Base-by-base conservation (phyloP, 2,113 vertebrate species). In the Brachypteracias leptosomus region DNA sequence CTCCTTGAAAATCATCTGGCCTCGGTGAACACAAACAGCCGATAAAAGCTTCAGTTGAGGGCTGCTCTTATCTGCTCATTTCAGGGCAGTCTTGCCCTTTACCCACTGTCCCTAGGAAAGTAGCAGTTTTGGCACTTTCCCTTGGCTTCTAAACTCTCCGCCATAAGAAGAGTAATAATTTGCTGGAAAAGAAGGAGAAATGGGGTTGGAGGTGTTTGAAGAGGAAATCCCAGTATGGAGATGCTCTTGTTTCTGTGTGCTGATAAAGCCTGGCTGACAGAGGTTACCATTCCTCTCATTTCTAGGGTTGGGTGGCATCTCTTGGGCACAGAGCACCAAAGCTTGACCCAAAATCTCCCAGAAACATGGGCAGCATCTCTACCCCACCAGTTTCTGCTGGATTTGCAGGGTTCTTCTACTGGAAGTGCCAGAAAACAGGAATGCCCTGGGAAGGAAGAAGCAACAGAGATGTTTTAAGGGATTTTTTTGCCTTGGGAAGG, bases 1-100 rank as follows among this genome's bases (percentile, higher is more conserved):
- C 97, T 97, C 96, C 98, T 97, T 97, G 93, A 96, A 96, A 98
- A 97, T 98, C 97, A 96, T 98, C 97, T 97, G 97, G 96, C 97
- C 95, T 97, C 88, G 52, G 93, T 96, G 97, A 97, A 97, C 97
- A 97, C 89, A 97, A 97, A 97, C 95, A 98, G 84, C 97, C 66
- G 98, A 98, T 98, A 98, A 98, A 98, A 98, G 97, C 89, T 92
- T 91, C 86, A 79, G 97, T 92, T 93, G 89, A 97, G 89, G 93
- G 94, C 95, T 94, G 58, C 79, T 83, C 95, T 98, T 97, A 97
- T 98, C 97, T 97, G 95, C 89, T 97, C 88, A 96, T 96, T 97
- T 96, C 95, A 95, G 86, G 85, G 92, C 92, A 93, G 76, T 78
- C 86, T 89, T 93, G 92, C 95, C 96, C 91, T 96, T 91, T 95